phyloP scores from a whole-genome alignment of 2,113 vertebrate genomes.

The Megaptera novaeangliae region DNA sequence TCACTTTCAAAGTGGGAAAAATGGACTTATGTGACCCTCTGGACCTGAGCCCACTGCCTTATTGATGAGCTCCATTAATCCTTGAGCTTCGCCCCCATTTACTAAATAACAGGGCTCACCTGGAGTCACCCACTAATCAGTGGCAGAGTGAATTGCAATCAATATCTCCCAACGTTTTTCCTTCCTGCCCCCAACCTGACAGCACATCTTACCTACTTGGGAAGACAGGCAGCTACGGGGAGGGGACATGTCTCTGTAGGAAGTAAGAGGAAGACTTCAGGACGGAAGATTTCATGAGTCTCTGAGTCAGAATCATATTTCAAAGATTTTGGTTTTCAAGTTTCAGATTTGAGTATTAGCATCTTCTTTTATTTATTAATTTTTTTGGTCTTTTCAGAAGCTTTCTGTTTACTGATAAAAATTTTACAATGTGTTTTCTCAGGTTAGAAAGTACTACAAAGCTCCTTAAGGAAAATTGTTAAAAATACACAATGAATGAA shows the following conservation, averaged over 20 bases:
- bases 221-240: background rate
- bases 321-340: background rate
- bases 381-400: background rate
- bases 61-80: conserved; percentile 29
- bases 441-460: background rate
- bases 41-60: background rate
- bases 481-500: background rate
- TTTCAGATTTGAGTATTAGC: background rate
- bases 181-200: background rate
- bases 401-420: background rate
- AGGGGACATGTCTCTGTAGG: accelerated
- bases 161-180: background rate
- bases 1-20: conserved; percentile 44
- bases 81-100: background rate
- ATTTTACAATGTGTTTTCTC: background rate
- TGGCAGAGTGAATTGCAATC: conserved; percentile 48
- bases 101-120: background rate
- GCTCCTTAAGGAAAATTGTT: background rate
- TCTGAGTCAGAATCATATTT: background rate
- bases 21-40: conserved; percentile 21
- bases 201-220: background rate
- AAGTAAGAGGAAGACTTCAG: accelerated
- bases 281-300: background rate
- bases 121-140: background rate
- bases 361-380: background rate